Evolutionary conservation across 2,888 invertebrate genomes (phyloP), one percentile per base, ranked within the genome.

Genomic region (Drosophila subquinaria): DNA sequence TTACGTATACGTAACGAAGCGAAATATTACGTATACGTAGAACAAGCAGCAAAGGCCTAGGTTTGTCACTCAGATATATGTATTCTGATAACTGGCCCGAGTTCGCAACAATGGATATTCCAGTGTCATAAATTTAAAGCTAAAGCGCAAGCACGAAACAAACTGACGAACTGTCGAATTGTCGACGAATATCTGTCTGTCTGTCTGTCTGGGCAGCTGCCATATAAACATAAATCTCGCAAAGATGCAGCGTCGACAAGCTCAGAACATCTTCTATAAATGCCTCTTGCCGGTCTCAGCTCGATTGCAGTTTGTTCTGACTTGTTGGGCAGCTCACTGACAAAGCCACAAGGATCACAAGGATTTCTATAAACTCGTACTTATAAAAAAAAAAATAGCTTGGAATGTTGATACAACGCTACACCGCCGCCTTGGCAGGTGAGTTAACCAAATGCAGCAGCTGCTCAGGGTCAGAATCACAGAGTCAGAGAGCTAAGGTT

Each of bases 181-280:
- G 52, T 45, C 36, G 57, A 65, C 48, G 20, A 63, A 45, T 47
- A 63, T 53, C 36, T 68, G 66, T 68, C 68, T 23, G 23, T 23
- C 73, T 38, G 52, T 23, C 73, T 38, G 52, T 52, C 38, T 47
- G 60, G 68, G 53, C 80, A 85, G 76, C 90, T 91, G 90, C 79
- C 88, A 65, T 64, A 81, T 83, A 79, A 77, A 92, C 92, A 90
- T 92, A 91, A 92, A 92, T 92, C 89, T 85, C 62, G 69, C 76
- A 88, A 82, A 91, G 88, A 90, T 86, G 82, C 87, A 57, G 81
- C 70, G 36, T 52, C 69, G 59, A 23, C 55, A 52, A 52, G 76
- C 61, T 61, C 36, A 72, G 52, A 69, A 68, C 68, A 61, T 78
- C 78, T 61, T 79, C 80, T 85, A 85, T 85, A 85, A 81, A 85